A percentile compares a stretch with the other conserved stretches of the same genome.
Evolutionary conservation across 2,888 invertebrate genomes (phyloP).

Genomic region (Ornithoptera priamus): DNA sequence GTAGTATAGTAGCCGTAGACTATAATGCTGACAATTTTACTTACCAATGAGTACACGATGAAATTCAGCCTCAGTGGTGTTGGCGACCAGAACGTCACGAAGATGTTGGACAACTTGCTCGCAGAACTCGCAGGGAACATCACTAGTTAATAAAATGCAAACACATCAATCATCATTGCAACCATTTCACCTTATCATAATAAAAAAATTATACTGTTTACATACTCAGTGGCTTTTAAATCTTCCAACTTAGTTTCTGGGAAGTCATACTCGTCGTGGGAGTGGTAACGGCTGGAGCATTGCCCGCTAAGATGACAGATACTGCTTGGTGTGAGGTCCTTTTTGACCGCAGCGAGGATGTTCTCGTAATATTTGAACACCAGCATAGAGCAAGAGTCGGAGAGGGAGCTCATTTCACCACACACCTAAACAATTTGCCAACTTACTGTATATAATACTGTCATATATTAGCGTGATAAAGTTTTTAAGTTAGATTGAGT

Average conservation of each 20-base stretch:
- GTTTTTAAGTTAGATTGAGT: too few relatives aligned
- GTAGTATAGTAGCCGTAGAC: too few relatives aligned
- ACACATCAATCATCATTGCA: neutral
- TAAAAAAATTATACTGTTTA: conserved; percentile 22
- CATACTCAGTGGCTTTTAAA: conserved; percentile 77
- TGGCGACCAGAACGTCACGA: conserved; percentile 88
- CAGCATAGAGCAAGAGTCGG: conserved; percentile 89
- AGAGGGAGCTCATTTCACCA: conserved; percentile 84
- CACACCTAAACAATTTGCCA: conserved; percentile 71
- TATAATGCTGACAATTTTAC: neutral
- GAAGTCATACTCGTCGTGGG: conserved; percentile 80
- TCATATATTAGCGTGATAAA: too few relatives aligned
- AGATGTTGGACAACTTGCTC: conserved; percentile 90
- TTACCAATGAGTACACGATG: conserved; percentile 84
- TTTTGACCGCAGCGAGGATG: conserved; percentile 82
- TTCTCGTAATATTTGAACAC: conserved; percentile 86
- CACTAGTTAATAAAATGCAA: conserved; percentile 40
- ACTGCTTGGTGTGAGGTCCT: conserved; percentile 82
- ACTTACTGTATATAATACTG: neutral
- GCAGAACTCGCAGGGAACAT: conserved; percentile 91
- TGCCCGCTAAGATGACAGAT: conserved; percentile 89
- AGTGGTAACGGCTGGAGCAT: conserved; percentile 84
- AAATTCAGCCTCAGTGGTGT: conserved; percentile 92
- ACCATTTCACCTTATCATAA: neutral
- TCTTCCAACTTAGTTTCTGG: conserved; percentile 79